Percentiles rank a stretch among this genome's conserved stretches.
Conservation (phyloP, 2,113 vertebrate species). For the Hippocampus guttulatus region DNA sequence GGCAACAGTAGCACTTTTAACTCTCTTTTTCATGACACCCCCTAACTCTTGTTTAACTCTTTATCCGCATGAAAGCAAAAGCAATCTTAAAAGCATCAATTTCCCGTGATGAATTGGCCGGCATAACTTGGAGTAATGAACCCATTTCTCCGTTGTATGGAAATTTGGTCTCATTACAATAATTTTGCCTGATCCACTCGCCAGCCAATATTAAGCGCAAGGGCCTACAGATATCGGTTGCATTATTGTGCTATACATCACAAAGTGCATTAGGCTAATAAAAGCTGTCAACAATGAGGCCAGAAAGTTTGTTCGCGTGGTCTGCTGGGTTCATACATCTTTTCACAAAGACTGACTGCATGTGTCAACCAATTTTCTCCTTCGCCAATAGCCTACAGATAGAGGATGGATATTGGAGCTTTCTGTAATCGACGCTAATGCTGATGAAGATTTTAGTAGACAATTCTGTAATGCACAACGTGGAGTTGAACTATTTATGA, state of each 20-base stretch:
- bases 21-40: slow-evolving; percentile 31
- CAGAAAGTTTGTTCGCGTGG: slow-evolving; percentile 68
- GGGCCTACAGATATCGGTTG: slow-evolving; percentile 74
- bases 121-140: slow-evolving; percentile 80
- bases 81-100: slow-evolving; percentile 72
- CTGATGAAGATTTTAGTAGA: slow-evolving; percentile 24
- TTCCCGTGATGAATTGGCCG: slow-evolving; percentile 73
- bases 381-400: slow-evolving; percentile 31
- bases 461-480: slow-evolving; percentile 26
- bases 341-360: slow-evolving; percentile 56
- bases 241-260: slow-evolving; percentile 83
- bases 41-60: slow-evolving; percentile 68
- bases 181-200: slow-evolving; percentile 78
- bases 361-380: slow-evolving; percentile 58
- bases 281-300: slow-evolving; percentile 77
- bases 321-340: slow-evolving; percentile 70
- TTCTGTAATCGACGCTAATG: slow-evolving; percentile 40
- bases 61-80: slow-evolving; percentile 74
- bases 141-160: slow-evolving; percentile 81
- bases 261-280: slow-evolving; percentile 78
- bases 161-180: slow-evolving; percentile 82
- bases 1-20: too few relatives aligned
- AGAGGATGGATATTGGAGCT: slow-evolving; percentile 26
- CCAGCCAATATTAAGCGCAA: slow-evolving; percentile 76
- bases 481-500: slow-evolving; percentile 22